These are phyloP conservation scores for Agrypnia vestita DNA, from an alignment of 1,140 invertebrate genomes.

Conservation along the genomic window DNA sequence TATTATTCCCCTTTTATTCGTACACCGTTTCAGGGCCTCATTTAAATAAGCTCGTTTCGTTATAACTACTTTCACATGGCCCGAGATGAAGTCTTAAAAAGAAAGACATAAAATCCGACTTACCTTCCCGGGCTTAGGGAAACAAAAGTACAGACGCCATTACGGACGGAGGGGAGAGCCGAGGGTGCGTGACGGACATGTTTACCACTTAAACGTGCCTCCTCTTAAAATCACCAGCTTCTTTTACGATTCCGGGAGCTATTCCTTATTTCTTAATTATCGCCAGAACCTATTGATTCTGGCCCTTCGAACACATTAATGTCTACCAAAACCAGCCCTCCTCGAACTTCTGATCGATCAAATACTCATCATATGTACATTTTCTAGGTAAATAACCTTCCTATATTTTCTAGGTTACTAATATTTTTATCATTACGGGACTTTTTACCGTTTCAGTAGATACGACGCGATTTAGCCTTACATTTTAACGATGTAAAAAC, in stretches of 20 bases:
- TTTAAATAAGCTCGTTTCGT: constrained; percentile 48
- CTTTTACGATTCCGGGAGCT: constrained; percentile 32
- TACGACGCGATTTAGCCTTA: too few species aligned
- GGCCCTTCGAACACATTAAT: background rate
- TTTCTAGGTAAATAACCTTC: too few species aligned
- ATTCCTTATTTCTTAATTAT: constrained; percentile 47
- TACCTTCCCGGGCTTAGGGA: constrained; percentile 3
- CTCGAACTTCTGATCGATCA: too few species aligned
- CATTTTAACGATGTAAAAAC: too few species aligned
- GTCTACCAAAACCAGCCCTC: constrained; percentile 8
- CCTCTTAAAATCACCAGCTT: constrained; percentile 26
- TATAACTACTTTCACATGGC: constrained; percentile 50
- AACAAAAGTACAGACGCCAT: constrained; percentile 20
- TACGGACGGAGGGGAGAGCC: background rate
- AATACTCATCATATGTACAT: too few species aligned
- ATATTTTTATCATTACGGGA: too few species aligned
- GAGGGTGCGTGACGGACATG: constrained; percentile 25
- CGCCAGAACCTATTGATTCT: constrained; percentile 18
- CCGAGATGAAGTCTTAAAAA: constrained; percentile 44
- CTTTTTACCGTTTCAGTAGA: too few species aligned
- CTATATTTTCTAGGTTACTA: too few species aligned
- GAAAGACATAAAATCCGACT: constrained; percentile 34
- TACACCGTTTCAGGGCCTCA: constrained; percentile 41
- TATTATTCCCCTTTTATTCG: constrained; percentile 46
- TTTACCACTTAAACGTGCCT: constrained; percentile 34